Conservation (phyloP, 2,797 vertebrate species). For the Pseudochromis fuscus region DNA sequence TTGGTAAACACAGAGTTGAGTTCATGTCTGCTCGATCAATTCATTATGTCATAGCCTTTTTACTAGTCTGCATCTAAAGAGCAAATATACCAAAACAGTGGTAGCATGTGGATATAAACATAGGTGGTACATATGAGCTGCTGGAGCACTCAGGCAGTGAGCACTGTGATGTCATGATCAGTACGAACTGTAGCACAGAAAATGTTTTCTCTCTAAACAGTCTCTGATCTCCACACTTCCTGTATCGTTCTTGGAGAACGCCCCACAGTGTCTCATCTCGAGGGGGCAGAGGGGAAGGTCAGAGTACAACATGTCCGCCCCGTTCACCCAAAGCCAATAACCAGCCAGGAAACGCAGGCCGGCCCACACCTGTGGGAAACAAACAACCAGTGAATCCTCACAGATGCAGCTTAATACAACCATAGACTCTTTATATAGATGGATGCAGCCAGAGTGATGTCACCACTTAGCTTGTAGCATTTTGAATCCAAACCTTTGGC, state of each 20-base stretch:
- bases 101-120: not conserved
- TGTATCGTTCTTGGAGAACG: not conserved
- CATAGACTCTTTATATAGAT: too few species aligned
- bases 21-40: too few species aligned
- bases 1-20: not conserved
- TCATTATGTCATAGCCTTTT: too few species aligned
- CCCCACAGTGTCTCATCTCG: conserved; percentile 18
- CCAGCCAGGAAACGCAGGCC: conserved; percentile 69
- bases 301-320: not conserved
- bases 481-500: too few species aligned
- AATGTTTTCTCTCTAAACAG: conserved; percentile 57
- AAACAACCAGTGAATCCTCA: not conserved
- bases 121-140: not conserved
- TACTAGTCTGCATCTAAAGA: too few species aligned
- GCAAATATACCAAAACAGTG: too few species aligned
- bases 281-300: conserved; percentile 46
- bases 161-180: too few species aligned
- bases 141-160: too few species aligned
- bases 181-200: conserved; percentile 55
- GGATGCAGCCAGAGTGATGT: too few species aligned
- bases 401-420: too few species aligned
- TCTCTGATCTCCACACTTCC: conserved; percentile 4
- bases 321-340: conserved; percentile 68
- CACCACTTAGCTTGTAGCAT: too few species aligned
- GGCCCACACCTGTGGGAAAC: conserved; percentile 57